Base-by-base conservation (phyloP, 2,113 vertebrate genomes). In the Rhizomys pruinosus region DNA sequence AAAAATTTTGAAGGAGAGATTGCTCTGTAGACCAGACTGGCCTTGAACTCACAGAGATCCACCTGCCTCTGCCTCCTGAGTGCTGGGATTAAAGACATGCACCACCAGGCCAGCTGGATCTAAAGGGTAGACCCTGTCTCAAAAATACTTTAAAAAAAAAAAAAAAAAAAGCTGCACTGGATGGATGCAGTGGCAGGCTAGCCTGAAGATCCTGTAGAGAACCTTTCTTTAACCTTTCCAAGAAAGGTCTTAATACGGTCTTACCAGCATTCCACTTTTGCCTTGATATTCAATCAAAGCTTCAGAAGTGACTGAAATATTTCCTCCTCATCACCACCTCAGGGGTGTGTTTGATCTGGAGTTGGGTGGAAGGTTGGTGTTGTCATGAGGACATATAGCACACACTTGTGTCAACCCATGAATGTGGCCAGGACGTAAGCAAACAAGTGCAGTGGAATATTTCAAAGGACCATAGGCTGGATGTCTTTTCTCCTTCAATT, bases 341-440 rank as follows among this genome's bases (percentile, higher is more conserved):
- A 57, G 71, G 37, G 87, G n/a, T 37, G 23, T 27, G 39, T 87
- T 32, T 92, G 91, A 44, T 61, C 9, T 78, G 39, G 84, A 94
- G 47, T 13, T 52, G 55, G 17, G 34, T 74, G 17, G 73, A 61
- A 92, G 37, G 25, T 39, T 69, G 34, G 44, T 55, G 8, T 1
- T 47, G n/a, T 61, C 39, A 52, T 66, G 80, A 77, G 29, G 4
- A 63, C 3, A 22, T 2, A 6, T 13, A 5, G 37, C 20, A 42
- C 44, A 71, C 17, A 44, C 10, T 22, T 22, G 68, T n/a, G 17
- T 25, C 37, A 74, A 63, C 23, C 55, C 68, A 72, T 44, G 19
- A 74, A 59, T 25, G 37, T 76, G 77, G 47, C 52, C 52, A 73
- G 80, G 27, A 55, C 88, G 57, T 29, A 87, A 59, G 72, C 55